Evolutionary conservation across 2,888 invertebrate genomes (phyloP).

Genomic region (Leucania comma): DNA sequence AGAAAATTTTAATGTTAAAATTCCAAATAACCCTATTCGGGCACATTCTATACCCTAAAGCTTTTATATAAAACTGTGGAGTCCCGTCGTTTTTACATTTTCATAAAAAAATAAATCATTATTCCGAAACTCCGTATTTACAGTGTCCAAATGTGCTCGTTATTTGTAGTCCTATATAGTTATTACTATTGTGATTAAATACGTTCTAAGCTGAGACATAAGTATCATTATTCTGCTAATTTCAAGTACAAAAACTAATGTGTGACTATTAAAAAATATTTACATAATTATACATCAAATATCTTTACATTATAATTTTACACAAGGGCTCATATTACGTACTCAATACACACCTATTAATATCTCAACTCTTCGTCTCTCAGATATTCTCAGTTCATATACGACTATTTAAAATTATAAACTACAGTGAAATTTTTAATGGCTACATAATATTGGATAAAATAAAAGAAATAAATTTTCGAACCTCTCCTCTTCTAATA

Average conservation of each 20-base stretch:
- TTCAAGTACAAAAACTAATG: constrained; percentile 83
- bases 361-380: constrained; percentile 57
- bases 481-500: constrained; percentile 59
- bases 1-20: constrained; percentile 82
- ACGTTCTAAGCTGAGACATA: constrained; percentile 69
- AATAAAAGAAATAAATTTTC: constrained; percentile 36
- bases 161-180: constrained; percentile 59
- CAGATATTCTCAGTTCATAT: constrained; percentile 71
- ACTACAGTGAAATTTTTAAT: constrained; percentile 57
- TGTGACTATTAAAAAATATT: constrained; percentile 78
- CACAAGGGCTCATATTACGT: constrained; percentile 64
- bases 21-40: constrained; percentile 76
- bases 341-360: constrained; percentile 57
- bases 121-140: constrained; percentile 81
- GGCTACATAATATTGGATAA: constrained; percentile 50
- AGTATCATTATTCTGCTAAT: constrained; percentile 70
- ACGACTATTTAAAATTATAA: constrained; percentile 60
- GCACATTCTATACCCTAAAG: constrained; percentile 70
- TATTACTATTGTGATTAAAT: constrained; percentile 65
- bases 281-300: constrained; percentile 80
- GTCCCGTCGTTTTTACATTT: constrained; percentile 77
- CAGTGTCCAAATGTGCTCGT: constrained; percentile 71
- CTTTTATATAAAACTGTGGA: constrained; percentile 77
- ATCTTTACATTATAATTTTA: constrained; percentile 75
- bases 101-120: constrained; percentile 85